Base-by-base conservation (phyloP, 1,140 invertebrate genomes). In the Rhagoletis pomonella region DNA sequence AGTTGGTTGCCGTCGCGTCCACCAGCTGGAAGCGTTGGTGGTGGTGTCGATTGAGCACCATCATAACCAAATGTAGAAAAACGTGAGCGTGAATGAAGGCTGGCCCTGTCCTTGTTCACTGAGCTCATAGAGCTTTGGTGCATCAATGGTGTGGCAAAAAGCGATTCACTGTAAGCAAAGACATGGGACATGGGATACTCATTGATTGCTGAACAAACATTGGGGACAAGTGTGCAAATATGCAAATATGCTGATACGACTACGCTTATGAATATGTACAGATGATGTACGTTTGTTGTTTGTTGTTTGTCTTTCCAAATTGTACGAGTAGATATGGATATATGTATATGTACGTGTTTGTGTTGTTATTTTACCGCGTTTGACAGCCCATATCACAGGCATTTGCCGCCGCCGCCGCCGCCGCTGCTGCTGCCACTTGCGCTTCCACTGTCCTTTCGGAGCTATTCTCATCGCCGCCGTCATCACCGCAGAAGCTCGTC, bases 311-410 rank as follows among this genome's bases (percentile, higher is more conserved):
- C 9, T 55, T 9, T 47, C 4, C 1, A 19, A 62, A 42, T 14
- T 44, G 58, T 64, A 39, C 29, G 1, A 0, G 10, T 64, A 14
- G 55, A 29, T 50, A 73, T 73, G 69, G n/a, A 65, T 86, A 17
- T 29, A 50, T 86, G 59, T 86, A n/a, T 39, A n/a, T 86, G 44
- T 59, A 59, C 60, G 39, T 62, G 5, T 9, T 3, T 60, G 39
- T 59, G 4, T 87, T 19, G n/a, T 59, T 87, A 39, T 12, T 60
- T 89, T 87, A 93, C 92, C 92, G 91, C 88, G 92, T 93, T 86
- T 93, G 92, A 88, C 92, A 93, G 88, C 92, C 92, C 92, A 93
- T 93, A 88, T 93, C 92, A 88, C 92, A 93, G 88, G 91, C 91
- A 90, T 90, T 91, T 65, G 88, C 87, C 89, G 90, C 84, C 60